Evolutionary conservation across 2,797 vertebrate genomes (phyloP).

Genomic region (Anableps anableps): DNA sequence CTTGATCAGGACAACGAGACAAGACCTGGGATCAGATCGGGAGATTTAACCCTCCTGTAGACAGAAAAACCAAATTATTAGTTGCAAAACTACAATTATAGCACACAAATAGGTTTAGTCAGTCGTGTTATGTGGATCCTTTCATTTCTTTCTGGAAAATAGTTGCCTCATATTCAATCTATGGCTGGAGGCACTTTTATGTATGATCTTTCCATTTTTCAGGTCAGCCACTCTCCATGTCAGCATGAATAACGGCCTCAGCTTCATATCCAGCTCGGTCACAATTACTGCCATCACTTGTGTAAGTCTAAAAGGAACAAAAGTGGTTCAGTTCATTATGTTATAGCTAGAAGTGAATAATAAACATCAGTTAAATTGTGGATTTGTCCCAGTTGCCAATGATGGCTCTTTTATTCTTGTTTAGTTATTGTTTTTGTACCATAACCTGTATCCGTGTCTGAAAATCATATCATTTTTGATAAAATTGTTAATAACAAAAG

Average conservation of each 20-base stretch:
- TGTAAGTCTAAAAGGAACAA: conserved; percentile 81
- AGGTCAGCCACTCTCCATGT: conserved; percentile 95
- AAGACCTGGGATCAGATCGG: neutral
- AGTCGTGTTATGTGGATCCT: neutral
- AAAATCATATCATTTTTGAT: neutral
- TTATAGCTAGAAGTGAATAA: neutral
- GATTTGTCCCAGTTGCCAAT: neutral
- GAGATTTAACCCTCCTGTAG: neutral
- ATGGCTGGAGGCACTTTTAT: neutral
- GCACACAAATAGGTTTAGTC: neutral
- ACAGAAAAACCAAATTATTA: neutral
- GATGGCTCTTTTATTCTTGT: neutral
- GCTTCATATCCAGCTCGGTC: conserved; percentile 97
- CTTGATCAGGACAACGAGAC: neutral
- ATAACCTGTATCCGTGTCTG: neutral
- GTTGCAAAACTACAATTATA: neutral
- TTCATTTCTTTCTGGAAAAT: neutral
- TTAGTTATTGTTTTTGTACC: neutral
- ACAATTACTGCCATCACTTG: conserved; percentile 93
- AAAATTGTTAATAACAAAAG: neutral
- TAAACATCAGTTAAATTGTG: neutral
- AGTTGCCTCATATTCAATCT: neutral
- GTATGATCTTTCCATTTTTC: conserved; percentile 17
- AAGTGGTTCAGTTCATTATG: neutral
- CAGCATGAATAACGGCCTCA: conserved; percentile 98